Evolutionary conservation across 2,797 vertebrate species (phyloP), one percentile per base, ranked within the genome.

Genomic region (Margarornis squamiger): DNA sequence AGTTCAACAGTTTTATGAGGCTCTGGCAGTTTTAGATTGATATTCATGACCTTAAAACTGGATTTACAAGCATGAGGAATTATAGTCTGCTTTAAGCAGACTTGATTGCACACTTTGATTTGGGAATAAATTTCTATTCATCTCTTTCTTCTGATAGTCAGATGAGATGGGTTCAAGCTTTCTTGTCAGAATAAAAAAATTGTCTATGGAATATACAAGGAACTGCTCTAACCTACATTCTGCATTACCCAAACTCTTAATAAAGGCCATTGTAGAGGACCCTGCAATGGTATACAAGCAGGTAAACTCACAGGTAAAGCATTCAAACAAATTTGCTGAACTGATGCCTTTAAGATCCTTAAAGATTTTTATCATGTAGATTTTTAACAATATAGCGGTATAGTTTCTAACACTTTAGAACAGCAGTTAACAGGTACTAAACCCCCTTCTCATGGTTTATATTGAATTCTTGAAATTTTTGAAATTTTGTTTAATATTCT

Each of bases 51-150:
- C 82, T 90, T 75, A 92, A 90, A 77, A 81, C 20, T 51, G 86
- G 82, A 95, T 96, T 88, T 84, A 93, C 43, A 92, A 78, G 80
- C 66, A 62, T 65, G 70, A 93, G 48, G 62, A 92, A 95, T 90
- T 92, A 90, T 6, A 92, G 62, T 39, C 90, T 90, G 72, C 83
- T 93, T 90, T 58, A 90, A 48, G 51, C n/a, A 95, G 76, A 54
- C 39, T 48, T 70, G 86, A 95, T 82, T 76, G 65, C 52, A 85
- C 11, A 51, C 51, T 92, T 86, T 34, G 54, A 67, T 82, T 89
- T 80, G 29, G 41, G 36, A 80, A 75, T 51, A 86, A 78, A 92
- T 30, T 71, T 86, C 71, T 63, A 15, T 84, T 84, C 77, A 76
- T 10, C 13, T 51, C 34, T 46, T 77, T 75, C 55, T 87, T 41